Percentiles rank a stretch among this genome's conserved stretches.
Conservation (phyloP, 2,888 invertebrate species). For the Portevinia maculata region DNA sequence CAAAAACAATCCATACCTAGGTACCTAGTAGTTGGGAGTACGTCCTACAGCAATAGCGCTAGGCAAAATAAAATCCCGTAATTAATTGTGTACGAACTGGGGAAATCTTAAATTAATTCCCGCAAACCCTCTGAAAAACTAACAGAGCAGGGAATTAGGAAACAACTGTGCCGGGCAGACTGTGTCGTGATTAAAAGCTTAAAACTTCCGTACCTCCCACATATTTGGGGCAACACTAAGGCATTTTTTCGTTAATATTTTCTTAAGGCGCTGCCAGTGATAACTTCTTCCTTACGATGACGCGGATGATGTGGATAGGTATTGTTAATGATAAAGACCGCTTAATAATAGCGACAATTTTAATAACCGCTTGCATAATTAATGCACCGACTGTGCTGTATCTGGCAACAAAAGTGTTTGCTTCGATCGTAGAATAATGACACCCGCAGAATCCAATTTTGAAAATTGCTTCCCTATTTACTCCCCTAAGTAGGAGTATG, state of each 20-base stretch:
- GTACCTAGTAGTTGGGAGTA: neutral
- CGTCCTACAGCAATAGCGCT: slow-evolving; percentile 18
- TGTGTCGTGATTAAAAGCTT: slow-evolving; percentile 60
- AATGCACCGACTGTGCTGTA: slow-evolving; percentile 55
- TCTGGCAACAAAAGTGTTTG: slow-evolving; percentile 24
- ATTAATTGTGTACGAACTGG: slow-evolving; percentile 69
- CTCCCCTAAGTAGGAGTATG: neutral
- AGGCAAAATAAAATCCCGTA: slow-evolving; percentile 66
- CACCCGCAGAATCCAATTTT: slow-evolving; percentile 55
- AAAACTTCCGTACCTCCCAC: slow-evolving; percentile 17
- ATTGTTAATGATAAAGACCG: slow-evolving; percentile 23
- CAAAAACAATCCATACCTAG: neutral
- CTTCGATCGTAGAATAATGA: neutral
- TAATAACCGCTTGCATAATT: slow-evolving; percentile 55
- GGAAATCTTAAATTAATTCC: slow-evolving; percentile 71
- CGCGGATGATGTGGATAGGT: neutral
- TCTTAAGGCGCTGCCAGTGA: neutral
- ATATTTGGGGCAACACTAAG: neutral
- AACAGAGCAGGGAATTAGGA: slow-evolving; percentile 43
- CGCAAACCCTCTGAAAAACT: slow-evolving; percentile 18
- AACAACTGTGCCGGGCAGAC: slow-evolving; percentile 53
- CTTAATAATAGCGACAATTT: slow-evolving; percentile 55
- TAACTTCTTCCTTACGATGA: slow-evolving; percentile 23
- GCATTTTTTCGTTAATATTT: neutral
- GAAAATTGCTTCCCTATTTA: slow-evolving; percentile 43